Percentiles rank a stretch among this genome's conserved stretches.
phyloP scores from a whole-genome alignment of 2,888 invertebrate genomes.

The Timandra comae region DNA sequence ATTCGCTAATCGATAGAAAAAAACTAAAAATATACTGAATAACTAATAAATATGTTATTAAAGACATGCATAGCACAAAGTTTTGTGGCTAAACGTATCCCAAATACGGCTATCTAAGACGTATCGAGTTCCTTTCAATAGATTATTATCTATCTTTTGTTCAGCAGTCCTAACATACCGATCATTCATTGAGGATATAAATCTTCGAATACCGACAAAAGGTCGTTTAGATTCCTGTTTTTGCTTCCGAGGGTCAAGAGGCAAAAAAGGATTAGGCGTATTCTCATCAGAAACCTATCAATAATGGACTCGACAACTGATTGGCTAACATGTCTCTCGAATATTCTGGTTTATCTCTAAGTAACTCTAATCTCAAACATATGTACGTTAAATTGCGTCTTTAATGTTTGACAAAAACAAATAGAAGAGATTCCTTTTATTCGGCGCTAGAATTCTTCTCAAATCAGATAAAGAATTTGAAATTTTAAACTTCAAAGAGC shows the following conservation, averaged over 20 bases:
- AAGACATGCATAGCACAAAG: constrained; percentile 6
- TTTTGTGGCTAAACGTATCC: constrained; percentile 3
- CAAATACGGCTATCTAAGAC: constrained; percentile 18
- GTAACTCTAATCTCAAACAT: no score
- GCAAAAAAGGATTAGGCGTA: constrained; percentile 40
- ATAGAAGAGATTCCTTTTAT: no score
- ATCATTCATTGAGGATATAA: constrained; percentile 52
- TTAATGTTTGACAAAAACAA: no score
- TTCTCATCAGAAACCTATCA: constrained; percentile 45
- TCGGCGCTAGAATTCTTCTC: no score
- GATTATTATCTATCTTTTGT: constrained; percentile 35
- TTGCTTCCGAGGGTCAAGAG: constrained; percentile 49
- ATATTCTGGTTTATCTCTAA: no score
- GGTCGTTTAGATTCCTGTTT: constrained; percentile 48
- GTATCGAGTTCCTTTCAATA: constrained; percentile 17
- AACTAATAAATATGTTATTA: constrained; percentile 4
- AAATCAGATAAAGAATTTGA: no score
- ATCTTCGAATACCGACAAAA: constrained; percentile 53
- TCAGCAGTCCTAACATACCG: constrained; percentile 32
- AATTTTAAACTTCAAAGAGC: no score
- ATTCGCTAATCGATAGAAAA: no score
- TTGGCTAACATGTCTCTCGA: constrained; percentile 13
- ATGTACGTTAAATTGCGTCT: no score
- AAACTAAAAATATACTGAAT: no score
- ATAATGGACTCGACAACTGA: constrained; percentile 35